These are phyloP conservation scores for Monarcha castaneiventris DNA, from an alignment of 2,113 vertebrate species.

Conservation along the genomic window DNA sequence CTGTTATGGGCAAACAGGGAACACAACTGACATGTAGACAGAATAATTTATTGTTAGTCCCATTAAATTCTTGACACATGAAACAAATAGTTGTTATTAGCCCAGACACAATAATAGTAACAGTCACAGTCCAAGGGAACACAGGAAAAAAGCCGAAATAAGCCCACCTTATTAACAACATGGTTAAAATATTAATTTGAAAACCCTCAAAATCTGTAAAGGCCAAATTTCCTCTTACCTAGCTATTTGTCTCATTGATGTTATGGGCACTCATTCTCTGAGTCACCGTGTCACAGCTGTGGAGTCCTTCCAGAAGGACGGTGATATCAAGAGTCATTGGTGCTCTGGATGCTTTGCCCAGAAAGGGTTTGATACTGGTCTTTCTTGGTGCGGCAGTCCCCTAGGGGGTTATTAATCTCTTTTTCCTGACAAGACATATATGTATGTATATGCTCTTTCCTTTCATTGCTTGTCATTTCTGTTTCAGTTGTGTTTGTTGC, in stretches of 20 bases:
- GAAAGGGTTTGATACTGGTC: not conserved
- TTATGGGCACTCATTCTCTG: not conserved
- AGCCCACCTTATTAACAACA: not conserved
- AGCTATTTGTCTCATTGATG: not conserved
- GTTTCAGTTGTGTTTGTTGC: not conserved
- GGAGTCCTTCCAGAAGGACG: not conserved
- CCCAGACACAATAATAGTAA: not conserved
- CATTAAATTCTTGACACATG: not conserved
- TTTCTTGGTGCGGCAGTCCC: not conserved
- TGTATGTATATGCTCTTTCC: not conserved
- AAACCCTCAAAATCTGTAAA: not conserved
- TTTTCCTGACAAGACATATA: rapidly evolving
- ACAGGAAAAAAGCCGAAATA: not conserved
- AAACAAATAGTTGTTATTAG: not conserved
- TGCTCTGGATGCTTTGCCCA: not conserved
- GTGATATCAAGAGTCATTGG: not conserved
- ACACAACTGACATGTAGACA: not conserved
- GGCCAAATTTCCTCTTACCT: not conserved
- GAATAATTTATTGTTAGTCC: not conserved
- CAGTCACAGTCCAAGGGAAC: not conserved
- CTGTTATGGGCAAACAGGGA: not conserved
- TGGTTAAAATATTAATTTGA: not conserved
- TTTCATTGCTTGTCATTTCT: not conserved
- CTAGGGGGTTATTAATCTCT: not conserved
- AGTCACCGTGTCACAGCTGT: not conserved